These are phyloP conservation scores for Oxygymnocypris stewartii DNA, from an alignment of 2,113 vertebrate genomes.

Conservation along the genomic window DNA sequence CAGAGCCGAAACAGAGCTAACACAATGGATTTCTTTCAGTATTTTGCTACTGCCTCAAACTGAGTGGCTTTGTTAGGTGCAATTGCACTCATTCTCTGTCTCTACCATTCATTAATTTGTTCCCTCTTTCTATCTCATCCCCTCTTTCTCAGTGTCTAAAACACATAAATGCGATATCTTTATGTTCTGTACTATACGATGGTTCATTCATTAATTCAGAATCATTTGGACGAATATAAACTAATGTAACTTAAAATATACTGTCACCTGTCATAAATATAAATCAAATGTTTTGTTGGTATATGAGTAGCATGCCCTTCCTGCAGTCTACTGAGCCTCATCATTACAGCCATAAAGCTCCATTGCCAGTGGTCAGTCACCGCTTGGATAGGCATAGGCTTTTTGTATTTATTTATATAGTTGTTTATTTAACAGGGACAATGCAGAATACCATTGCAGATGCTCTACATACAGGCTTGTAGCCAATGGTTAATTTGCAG, in stretches of 20 bases:
- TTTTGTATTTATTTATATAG: too few species aligned
- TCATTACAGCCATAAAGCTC: not conserved
- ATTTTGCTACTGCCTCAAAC: constrained; percentile 64
- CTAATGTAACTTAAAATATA: not conserved
- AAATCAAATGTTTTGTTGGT: not conserved
- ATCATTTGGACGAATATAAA: not conserved
- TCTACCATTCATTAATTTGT: not conserved
- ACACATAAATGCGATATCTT: not conserved
- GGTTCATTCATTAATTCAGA: not conserved
- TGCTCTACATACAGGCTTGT: too few species aligned
- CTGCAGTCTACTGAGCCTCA: not conserved
- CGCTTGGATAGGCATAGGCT: not conserved
- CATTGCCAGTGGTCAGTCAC: not conserved
- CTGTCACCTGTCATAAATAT: not conserved
- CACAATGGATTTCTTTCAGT: constrained; percentile 75
- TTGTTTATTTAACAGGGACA: too few species aligned
- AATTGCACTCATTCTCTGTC: constrained; percentile 46
- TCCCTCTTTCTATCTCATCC: constrained; percentile 48
- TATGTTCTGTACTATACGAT: not conserved
- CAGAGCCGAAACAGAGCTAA: constrained; percentile 70
- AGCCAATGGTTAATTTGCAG: too few species aligned
- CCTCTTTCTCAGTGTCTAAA: not conserved
- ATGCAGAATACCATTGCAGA: too few species aligned
- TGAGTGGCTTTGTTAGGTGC: constrained; percentile 64
- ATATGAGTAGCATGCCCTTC: not conserved